Conservation (phyloP, 2,888 invertebrate species). For the Hemithea aestivaria region DNA sequence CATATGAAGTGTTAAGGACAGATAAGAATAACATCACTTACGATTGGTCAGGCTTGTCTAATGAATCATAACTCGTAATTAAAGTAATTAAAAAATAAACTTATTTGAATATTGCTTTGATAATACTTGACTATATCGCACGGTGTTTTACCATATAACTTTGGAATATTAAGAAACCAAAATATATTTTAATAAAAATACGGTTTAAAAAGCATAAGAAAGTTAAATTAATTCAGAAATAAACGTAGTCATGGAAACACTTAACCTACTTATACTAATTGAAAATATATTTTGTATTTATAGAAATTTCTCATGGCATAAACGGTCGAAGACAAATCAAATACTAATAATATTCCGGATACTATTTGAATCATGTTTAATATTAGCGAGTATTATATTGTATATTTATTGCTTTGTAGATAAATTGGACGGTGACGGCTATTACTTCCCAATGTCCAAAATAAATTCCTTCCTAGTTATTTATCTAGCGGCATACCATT, state of each 20-base stretch:
- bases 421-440: not conserved
- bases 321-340: slow-evolving; percentile 3
- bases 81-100: no score
- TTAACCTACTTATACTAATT: slow-evolving; percentile 14
- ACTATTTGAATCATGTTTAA: slow-evolving; percentile 8
- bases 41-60: no score
- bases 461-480: slow-evolving; percentile 11
- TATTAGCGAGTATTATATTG: not conserved
- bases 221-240: no score
- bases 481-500: slow-evolving; percentile 4
- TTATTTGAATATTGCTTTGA: no score
- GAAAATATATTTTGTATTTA: slow-evolving; percentile 19
- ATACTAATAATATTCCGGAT: slow-evolving; percentile 14
- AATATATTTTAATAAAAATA: no score
- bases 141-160: no score
- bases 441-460: not conserved
- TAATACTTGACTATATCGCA: no score
- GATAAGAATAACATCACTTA: no score
- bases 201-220: no score
- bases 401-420: not conserved
- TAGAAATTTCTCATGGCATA: slow-evolving; percentile 14
- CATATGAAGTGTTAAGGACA: no score
- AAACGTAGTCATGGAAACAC: slow-evolving; percentile 1
- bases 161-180: no score
- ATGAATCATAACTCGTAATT: no score